Conservation (phyloP, 2,113 vertebrate species). For the Oreochromis tanganicae region DNA sequence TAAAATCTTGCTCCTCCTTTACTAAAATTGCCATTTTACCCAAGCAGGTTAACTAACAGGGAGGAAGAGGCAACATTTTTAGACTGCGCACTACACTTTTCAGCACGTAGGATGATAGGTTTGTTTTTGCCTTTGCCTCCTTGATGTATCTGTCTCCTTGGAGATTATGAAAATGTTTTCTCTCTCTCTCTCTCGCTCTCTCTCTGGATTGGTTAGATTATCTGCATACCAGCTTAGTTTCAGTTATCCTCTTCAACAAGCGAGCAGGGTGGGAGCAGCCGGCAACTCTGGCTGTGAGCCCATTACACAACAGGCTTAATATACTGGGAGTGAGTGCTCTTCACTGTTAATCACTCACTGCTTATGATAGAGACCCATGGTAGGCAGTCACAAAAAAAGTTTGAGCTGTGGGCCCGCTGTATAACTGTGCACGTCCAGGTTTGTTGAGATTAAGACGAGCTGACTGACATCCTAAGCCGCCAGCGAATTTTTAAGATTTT, state of each 20-base stretch:
- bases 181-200: not conserved
- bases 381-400: not conserved
- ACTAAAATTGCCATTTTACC: not conserved
- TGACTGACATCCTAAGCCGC: not conserved
- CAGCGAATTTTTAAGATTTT: not conserved
- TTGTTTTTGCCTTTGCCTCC: constrained; percentile 3
- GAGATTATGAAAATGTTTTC: constrained; percentile 19
- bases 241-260: constrained; percentile 26
- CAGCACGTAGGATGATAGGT: not conserved
- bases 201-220: constrained; percentile 22
- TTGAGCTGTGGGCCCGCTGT: not conserved
- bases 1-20: not conserved
- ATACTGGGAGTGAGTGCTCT: constrained; percentile 24
- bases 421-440: not conserved
- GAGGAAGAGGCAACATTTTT: not conserved
- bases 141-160: constrained; percentile 9
- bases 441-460: not conserved
- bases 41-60: not conserved
- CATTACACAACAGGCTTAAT: constrained; percentile 62
- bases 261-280: constrained; percentile 19
- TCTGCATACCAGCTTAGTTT: constrained; percentile 39
- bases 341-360: constrained; percentile 35
- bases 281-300: constrained; percentile 42
- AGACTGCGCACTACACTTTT: not conserved
- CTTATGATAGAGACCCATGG: not conserved